Evolutionary conservation across 1,140 invertebrate species (phyloP), one percentile per base, ranked within the genome.

Genomic region (Drosophila repleta): DNA sequence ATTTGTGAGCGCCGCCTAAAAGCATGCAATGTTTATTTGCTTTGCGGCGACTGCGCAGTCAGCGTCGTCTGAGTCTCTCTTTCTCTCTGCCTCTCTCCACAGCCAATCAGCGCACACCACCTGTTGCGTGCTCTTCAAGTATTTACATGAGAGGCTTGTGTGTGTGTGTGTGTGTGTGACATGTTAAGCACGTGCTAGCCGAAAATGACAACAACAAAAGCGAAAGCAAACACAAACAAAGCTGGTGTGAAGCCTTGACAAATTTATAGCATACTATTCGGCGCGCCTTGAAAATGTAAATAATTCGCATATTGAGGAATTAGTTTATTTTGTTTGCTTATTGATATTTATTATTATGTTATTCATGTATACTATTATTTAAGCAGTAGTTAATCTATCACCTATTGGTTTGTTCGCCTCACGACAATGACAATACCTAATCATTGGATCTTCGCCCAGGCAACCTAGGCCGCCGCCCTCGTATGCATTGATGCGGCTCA

Each of bases 401-500:
- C n/a, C n/a, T n/a, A n/a, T n/a, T n/a, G n/a, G n/a, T n/a, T n/a
- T n/a, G n/a, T n/a, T n/a, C n/a, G n/a, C n/a, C n/a, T n/a, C n/a
- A n/a, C 76, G 80, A 71, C 93, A 93, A 65, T 85, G 91, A 69
- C 94, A 94, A 90, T 93, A 94, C 53, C 93, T 93, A 60, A 93
- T 93, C n/a, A 17, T 87, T 80, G 21, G 92, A 92, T 60, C 93
- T 91, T n/a, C 74, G 18, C 10, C 70, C 5, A 94, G 90, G 77
- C 94, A 94, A 26, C 88, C 75, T 45, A 93, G 92, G 56, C 93
- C 91, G 2, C 90, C 91, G 2, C 90, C 91, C 11, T 81, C 91
- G 75, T 95, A 96, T 1, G 90, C 84, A 60, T 95, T 94, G 21
- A 95, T 90, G 17, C 95, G 92, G 73, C 94, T 95, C 3, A 95